Conservation (phyloP, 2,113 vertebrate genomes). For the Oncorhynchus nerka region DNA sequence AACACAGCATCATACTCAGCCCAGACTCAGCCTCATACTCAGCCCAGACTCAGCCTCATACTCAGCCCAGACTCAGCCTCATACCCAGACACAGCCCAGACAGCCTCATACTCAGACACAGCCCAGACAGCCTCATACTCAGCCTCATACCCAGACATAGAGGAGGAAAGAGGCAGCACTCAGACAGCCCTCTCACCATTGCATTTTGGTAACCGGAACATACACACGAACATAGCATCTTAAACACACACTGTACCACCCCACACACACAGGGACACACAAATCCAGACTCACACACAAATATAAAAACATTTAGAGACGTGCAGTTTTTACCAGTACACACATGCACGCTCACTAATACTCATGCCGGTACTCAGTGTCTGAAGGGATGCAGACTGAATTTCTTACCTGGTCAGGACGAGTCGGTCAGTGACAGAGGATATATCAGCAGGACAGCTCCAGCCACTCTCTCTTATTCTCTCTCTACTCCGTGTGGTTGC, state of each 20-base stretch:
- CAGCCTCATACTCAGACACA: no score
- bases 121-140: no score
- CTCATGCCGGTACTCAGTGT: not conserved
- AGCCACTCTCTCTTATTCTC: constrained; percentile 2
- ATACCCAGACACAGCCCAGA: not conserved
- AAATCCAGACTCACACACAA: no score
- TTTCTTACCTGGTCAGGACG: constrained; percentile 59
- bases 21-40: not conserved
- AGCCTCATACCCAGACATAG: not conserved
- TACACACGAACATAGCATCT: constrained; percentile 3
- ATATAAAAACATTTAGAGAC: no score
- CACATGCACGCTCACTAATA: not conserved
- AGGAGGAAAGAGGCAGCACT: not conserved
- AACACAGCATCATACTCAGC: not conserved
- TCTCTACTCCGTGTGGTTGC: constrained; percentile 22
- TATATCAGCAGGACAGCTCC: constrained; percentile 35
- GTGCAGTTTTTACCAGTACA: no score
- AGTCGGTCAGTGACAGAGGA: constrained; percentile 42
- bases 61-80: not conserved
- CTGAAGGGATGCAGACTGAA: constrained; percentile 31
- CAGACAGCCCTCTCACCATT: no score
- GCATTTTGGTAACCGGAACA: not conserved
- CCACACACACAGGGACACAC: no score
- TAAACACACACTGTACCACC: no score
- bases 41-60: not conserved